Evolutionary conservation across 1,140 invertebrate species (phyloP).

Genomic region (Olivierus martensii): DNA sequence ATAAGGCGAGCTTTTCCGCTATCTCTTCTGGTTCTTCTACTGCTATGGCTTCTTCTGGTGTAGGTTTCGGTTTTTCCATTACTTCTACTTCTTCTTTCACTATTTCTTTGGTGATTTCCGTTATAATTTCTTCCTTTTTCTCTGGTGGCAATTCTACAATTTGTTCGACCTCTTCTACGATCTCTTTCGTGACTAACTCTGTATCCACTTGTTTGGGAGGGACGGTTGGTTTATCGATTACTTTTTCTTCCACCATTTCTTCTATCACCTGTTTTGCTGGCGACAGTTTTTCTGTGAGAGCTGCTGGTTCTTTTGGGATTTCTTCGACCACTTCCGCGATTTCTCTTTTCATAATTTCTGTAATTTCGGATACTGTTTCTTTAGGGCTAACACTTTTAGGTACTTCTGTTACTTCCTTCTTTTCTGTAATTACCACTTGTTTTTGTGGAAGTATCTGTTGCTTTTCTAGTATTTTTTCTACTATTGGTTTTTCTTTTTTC

Average conservation of each 20-base stretch:
- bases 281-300: no score
- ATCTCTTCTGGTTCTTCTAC: conserved; percentile 15
- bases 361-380: neutral
- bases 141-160: conserved; percentile 24
- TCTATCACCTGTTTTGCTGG: neutral
- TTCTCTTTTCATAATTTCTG: conserved; percentile 29
- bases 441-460: neutral
- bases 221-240: conserved; percentile 25
- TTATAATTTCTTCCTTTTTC: conserved; percentile 9
- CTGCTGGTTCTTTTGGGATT: neutral
- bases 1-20: neutral
- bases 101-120: conserved; percentile 9
- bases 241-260: neutral
- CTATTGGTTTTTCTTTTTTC: conserved; percentile 8
- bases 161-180: conserved; percentile 52
- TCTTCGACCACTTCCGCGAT: neutral
- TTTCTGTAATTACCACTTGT: conserved; percentile 3
- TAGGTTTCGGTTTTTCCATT: conserved; percentile 8
- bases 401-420: conserved; percentile 14
- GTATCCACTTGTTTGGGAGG: conserved; percentile 23
- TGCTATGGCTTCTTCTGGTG: conserved; percentile 4
- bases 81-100: conserved; percentile 7
- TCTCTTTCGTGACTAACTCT: conserved; percentile 22
- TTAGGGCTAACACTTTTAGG: conserved; percentile 1
- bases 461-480: conserved; percentile 1